Evolutionary conservation across 2,888 invertebrate genomes (phyloP), one percentile per base, ranked within the genome.

Genomic region (Octodonta nipae): DNA sequence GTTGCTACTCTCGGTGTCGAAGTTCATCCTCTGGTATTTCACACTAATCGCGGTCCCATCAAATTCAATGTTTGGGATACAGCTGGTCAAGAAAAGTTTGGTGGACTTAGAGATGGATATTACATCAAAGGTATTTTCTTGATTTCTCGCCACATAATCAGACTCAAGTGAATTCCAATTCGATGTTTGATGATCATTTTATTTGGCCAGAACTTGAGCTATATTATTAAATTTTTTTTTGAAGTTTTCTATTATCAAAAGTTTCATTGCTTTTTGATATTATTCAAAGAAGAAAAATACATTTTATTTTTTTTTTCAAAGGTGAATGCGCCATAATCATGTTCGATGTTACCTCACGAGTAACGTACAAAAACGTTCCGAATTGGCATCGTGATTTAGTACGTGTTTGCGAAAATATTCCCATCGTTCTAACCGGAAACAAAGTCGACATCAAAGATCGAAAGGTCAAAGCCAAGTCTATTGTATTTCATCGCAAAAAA

Each of bases 41-140:
- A 96, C 67, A 99, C 98, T 36, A 96, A 88, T 63, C 75, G 98
- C 58, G 98, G 98, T 4, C 78, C 89, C 20, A 95, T 98, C 51
- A 75, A 91, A 49, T 99, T 96, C 67, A 99, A 99, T 58, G 96
- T 99, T 0, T 98, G 96, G 96, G 96, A 96, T 58, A 98, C 96
- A 6, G 96, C 96, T 43, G 96, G 96, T 10, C 96, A 98, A 62
- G 98, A 99, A 63, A 99, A 99, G 60, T 98, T 98, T 59, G 98
- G 98, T 45, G 98, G 98, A 22, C 75, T 98, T 2, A 74, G 98
- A 54, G 98, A 99, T 66, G 98, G 96, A 35, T 99, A 98, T 57
- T 98, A 98, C 62, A 98, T 98, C 60, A 95, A 98, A n/a, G n/a
- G n/a, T n/a, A n/a, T n/a, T n/a, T n/a, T n/a, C n/a, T n/a, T n/a